Conservation (phyloP, 2,113 vertebrate species). For the Mugil cephalus region DNA sequence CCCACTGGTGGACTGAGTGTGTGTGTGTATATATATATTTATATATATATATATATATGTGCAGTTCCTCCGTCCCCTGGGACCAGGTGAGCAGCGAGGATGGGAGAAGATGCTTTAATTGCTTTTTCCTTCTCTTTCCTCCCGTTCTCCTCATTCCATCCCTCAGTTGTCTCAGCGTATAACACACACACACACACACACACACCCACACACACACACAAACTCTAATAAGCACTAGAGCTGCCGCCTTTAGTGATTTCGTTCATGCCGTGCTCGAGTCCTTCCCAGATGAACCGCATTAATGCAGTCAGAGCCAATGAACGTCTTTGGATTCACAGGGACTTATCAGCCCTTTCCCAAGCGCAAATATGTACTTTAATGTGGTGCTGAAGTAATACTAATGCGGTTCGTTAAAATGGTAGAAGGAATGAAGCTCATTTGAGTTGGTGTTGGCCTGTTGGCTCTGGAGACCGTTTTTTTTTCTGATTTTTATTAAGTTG, state of each 20-base stretch:
- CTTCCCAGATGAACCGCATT: neutral
- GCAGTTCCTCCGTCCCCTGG: constrained; percentile 32
- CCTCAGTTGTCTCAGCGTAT: constrained; percentile 12
- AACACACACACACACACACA: constrained; percentile 9
- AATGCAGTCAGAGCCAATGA: constrained; percentile 14
- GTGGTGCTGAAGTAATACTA: no score
- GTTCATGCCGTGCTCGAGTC: neutral
- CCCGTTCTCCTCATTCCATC: constrained; percentile 1
- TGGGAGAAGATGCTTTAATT: constrained; percentile 61
- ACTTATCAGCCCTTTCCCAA: no score
- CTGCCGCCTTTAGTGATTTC: constrained; percentile 4
- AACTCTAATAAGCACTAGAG: neutral
- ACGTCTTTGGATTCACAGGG: neutral
- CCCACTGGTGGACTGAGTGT: constrained; percentile 11
- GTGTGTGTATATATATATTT: constrained; percentile 13
- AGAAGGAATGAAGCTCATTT: no score
- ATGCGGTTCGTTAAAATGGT: no score
- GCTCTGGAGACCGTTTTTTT: no score
- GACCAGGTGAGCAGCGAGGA: constrained; percentile 64
- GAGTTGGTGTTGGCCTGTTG: no score
- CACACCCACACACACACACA: neutral
- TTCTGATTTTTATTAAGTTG: no score
- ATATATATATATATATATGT: constrained; percentile 1
- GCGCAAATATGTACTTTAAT: no score
- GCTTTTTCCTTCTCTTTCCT: constrained; percentile 54